Evolutionary conservation across 37 sponge, comb jelly and placozoan species (phyloP), one percentile per base, ranked within the genome.

Genomic region (Mnemiopsis leidyi): DNA sequence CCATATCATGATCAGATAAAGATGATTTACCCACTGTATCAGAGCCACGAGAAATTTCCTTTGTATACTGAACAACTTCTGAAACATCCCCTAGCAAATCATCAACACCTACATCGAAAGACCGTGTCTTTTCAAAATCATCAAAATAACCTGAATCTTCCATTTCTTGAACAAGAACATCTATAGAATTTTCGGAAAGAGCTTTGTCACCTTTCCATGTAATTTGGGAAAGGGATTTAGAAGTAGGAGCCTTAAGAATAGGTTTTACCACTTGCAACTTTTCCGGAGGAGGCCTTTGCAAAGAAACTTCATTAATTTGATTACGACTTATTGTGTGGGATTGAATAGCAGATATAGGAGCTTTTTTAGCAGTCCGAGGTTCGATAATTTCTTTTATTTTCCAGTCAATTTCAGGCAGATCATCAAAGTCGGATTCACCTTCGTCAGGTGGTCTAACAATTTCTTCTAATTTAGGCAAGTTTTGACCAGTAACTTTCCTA

Each of bases 111-210:
- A 85, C 24, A 33, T 85, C 48, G 39, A 85, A 85, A 23, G 21
- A 20, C 1, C 23, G 2, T 33, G 31, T 34, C 7, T 29, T 82
- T 34, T 34, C 82, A 30, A 35, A 36, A 40, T 85, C 48, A 40
- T 85, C 90, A 85, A 38, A 85, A 39, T 85, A 85, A 1, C 90
- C 90, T 25, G 90, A 85, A 39, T 85, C 90, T n/a, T 85, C 90
- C 90, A 85, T 85, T 40, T 39, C 90, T 26, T 85, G 40, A 7
- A 39, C 20, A 39, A 85, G n/a, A 1, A 3, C 16, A 23, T 77
- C 35, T 3, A 77, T 31, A 18, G 21, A 32, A 71, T 71, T 30
- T 16, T 31, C 32, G 1, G 2, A 16, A 32, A 1, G 1, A 28
- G 1, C 18, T n/a, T 25, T 21, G 7, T 69, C 29, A 28, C 2